Base-by-base conservation (phyloP, 2,113 vertebrate genomes). In the Trichechus manatus region DNA sequence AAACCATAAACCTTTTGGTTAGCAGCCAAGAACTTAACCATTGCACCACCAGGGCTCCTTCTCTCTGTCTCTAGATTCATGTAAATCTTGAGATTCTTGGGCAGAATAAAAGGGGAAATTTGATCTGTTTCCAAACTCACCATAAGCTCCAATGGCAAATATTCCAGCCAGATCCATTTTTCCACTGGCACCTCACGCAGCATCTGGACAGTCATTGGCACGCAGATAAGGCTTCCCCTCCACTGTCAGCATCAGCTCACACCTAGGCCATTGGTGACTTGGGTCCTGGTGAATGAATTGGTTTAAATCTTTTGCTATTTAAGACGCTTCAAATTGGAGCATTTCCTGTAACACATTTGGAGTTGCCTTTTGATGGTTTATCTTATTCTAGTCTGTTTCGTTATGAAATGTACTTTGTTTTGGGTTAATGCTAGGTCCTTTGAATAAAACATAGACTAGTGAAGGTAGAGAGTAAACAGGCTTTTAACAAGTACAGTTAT, bases 341-440 rank as follows among this genome's bases (percentile, higher is more conserved):
- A 4, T 87, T 93, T 95, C 95, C 33, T 80, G 23, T 29, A 29
- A 72, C 64, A 47, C 81, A 47, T 36, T 89, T 95, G 61, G 92
- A 84, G 56, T 42, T 82, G 36, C 82, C 47, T n/a, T 66, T 75
- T 11, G 85, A 94, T 17, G 14, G 50, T 89, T 29, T 92, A 66
- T 78, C 23, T 92, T 88, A 70, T 15, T 87, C 82, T 31, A 77
- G 23, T 94, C 84, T 63, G 77, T 80, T 90, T 96, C 47, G 70
- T 89, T 86, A n/a, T 61, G 23, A 86, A 92, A 92, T 83, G 31
- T 87, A 13, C 95, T 93, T 77, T 91, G 42, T 85, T 95, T 90
- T 4, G 93, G 93, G 92, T 87, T 94, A 53, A 77, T 86, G 85
- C 82, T 83, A 91, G 81, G 84, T 97, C 59, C 75, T 97, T 74